These are phyloP conservation scores for Drosophila sulfurigaster DNA, from an alignment of 1,140 invertebrate species.

Conservation along the genomic window DNA sequence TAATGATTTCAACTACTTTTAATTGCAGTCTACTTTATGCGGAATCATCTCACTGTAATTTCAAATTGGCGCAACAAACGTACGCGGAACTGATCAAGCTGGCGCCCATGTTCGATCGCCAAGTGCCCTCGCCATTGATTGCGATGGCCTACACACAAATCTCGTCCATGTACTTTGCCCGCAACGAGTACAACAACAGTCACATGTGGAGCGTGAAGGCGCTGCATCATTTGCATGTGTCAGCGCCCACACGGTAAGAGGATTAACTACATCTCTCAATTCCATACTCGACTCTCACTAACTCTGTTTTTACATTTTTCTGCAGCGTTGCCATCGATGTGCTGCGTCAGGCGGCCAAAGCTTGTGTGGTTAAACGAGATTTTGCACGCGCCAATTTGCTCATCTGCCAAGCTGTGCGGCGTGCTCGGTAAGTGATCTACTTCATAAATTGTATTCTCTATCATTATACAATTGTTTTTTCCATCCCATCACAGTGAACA, in stretches of 20 bases:
- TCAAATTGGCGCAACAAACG: constrained; percentile 86
- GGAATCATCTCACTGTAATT: constrained; percentile 92
- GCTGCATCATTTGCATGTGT: constrained; percentile 88
- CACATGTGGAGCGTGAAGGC: constrained; percentile 91
- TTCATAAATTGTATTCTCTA: not conserved
- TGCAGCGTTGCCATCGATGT: constrained; percentile 90
- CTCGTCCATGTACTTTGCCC: constrained; percentile 91
- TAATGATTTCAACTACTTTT: not conserved
- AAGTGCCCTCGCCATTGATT: constrained; percentile 82
- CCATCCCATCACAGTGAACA: constrained; percentile 50
- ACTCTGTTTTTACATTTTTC: constrained; percentile 5
- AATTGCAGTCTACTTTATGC: constrained; percentile 91
- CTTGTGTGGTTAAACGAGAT: constrained; percentile 94
- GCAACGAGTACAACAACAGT: constrained; percentile 92
- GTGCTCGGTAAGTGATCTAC: constrained; percentile 87
- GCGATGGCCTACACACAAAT: constrained; percentile 92
- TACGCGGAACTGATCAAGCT: constrained; percentile 53
- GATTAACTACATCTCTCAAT: not conserved
- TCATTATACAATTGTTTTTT: constrained; percentile 1
- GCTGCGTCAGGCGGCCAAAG: constrained; percentile 92
- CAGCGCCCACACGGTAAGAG: constrained; percentile 86
- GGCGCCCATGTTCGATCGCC: constrained; percentile 32
- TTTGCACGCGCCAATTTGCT: constrained; percentile 92
- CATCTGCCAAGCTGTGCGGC: constrained; percentile 92
- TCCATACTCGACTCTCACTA: no score